phyloP scores from a whole-genome alignment of 2,797 vertebrate genomes.

The Eupleurogrammus muticus region DNA sequence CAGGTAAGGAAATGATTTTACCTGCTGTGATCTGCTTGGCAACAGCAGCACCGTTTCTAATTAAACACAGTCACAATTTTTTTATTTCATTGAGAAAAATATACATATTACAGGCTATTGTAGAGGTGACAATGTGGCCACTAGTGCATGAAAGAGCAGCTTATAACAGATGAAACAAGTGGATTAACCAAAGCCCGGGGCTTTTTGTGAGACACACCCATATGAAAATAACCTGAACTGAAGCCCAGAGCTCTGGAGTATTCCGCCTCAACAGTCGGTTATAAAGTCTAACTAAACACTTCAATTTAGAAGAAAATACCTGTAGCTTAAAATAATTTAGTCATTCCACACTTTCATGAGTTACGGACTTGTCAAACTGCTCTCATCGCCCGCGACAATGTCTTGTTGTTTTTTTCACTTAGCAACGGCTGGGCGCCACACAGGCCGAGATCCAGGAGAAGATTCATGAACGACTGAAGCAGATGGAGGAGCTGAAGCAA shows the following conservation, averaged over 20 bases:
- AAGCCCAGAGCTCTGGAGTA: not conserved
- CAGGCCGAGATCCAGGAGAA: constrained; percentile 88
- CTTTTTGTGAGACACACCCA: constrained; percentile 45
- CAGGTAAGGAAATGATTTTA: constrained; percentile 52
- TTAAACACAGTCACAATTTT: not conserved
- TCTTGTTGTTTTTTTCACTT: constrained; percentile 27
- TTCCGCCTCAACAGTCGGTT: not conserved
- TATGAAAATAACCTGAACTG: not conserved
- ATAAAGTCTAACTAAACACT: not conserved
- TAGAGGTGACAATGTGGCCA: constrained; percentile 1
- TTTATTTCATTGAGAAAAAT: not conserved
- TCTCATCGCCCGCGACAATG: not conserved
- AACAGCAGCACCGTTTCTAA: too few species aligned
- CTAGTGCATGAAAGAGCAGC: constrained; percentile 15
- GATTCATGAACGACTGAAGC: constrained; percentile 87
- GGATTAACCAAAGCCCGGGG: constrained; percentile 44
- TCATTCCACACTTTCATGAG: not conserved
- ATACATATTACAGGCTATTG: not conserved
- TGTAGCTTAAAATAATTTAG: not conserved
- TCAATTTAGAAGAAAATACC: not conserved
- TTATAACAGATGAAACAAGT: constrained; percentile 37
- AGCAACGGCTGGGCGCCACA: constrained; percentile 86
- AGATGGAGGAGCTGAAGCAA: constrained; percentile 88
- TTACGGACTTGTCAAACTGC: not conserved
- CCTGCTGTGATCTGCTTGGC: not conserved